Conservation (phyloP, 30 jellyfish, hydroid and myxozoan species). For the Pseudorhiza aurosa region DNA sequence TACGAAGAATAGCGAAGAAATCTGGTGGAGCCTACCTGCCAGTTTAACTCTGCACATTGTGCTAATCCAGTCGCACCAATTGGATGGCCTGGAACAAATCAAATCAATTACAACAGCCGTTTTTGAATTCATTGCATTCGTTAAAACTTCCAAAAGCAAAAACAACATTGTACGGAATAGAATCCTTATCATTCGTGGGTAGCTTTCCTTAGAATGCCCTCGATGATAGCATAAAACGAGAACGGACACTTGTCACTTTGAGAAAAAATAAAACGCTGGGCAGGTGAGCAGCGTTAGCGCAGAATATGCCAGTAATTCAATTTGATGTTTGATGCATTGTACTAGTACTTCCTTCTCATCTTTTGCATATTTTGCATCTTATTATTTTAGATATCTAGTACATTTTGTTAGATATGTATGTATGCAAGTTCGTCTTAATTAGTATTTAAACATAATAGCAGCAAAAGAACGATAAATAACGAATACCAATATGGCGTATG, state of each 20-base stretch:
- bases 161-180: background rate
- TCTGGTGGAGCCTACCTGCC: conserved; percentile 75
- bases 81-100: conserved; percentile 90
- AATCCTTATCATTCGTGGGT: background rate
- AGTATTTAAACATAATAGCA: too few relatives aligned
- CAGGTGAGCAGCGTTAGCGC: background rate
- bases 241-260: background rate
- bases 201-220: background rate
- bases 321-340: background rate
- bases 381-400: too few relatives aligned
- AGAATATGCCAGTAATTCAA: too few relatives aligned
- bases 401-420: too few relatives aligned
- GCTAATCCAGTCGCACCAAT: conserved; percentile 99
- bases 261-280: background rate
- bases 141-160: background rate
- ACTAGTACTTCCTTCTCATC: background rate
- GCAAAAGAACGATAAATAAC: too few relatives aligned
- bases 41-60: conserved; percentile 93
- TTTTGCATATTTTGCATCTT: too few relatives aligned
- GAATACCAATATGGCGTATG: too few relatives aligned
- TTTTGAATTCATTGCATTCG: too few relatives aligned
- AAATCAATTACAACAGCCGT: too few relatives aligned
- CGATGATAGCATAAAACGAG: background rate
- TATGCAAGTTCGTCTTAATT: too few relatives aligned
- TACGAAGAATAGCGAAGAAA: too few relatives aligned